Percentiles rank a stretch among this genome's conserved stretches.
Conservation (phyloP, 2,797 vertebrate genomes). For the Tragelaphus oryx region DNA sequence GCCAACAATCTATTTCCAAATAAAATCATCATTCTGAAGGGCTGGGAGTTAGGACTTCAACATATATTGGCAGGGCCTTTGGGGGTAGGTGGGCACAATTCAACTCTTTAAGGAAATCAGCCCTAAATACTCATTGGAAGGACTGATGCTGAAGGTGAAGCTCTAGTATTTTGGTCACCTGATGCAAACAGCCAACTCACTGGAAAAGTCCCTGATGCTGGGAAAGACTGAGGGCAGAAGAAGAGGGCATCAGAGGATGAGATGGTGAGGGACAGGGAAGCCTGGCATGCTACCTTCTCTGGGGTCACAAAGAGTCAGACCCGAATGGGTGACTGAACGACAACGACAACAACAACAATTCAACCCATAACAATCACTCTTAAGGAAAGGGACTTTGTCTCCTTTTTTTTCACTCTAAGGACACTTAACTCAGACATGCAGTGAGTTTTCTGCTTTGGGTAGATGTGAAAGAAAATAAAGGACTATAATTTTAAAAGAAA, state of each 20-base stretch:
- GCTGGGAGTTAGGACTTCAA: neutral
- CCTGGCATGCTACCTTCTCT: neutral
- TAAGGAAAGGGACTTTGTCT: neutral
- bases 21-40: constrained; percentile 1
- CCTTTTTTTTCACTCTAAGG: neutral
- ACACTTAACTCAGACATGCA: neutral
- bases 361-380: neutral
- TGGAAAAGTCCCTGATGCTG: neutral
- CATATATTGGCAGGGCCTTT: neutral
- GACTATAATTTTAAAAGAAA: constrained; percentile 24
- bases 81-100: neutral
- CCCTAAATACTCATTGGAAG: neutral
- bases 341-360: neutral
- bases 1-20: neutral
- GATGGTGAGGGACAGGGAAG: neutral
- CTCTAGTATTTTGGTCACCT: neutral
- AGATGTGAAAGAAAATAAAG: constrained; percentile 28
- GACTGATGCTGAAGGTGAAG: neutral
- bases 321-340: neutral
- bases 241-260: neutral
- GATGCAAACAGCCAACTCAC: neutral
- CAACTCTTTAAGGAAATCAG: neutral
- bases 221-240: neutral
- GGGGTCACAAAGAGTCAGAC: neutral
- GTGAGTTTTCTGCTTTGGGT: neutral